phyloP scores from a whole-genome alignment of 2,113 vertebrate genomes.

The Falcunculus frontatus region DNA sequence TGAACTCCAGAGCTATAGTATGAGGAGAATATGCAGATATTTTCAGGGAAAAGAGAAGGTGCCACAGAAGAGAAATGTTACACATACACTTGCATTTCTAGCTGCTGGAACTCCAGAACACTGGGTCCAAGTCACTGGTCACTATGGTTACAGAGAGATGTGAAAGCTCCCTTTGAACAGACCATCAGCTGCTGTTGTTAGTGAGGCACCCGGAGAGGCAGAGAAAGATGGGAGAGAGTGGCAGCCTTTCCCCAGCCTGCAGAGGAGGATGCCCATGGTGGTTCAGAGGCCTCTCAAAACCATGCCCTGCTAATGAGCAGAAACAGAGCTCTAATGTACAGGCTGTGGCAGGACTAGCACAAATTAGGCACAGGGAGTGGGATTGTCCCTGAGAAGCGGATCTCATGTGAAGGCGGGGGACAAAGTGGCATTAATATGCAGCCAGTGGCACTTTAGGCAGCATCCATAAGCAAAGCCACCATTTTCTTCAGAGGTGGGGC shows the following conservation, averaged over 20 bases:
- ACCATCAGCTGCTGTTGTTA: neutral
- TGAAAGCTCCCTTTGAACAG: neutral
- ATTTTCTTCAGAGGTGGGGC: neutral
- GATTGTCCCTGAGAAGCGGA: neutral
- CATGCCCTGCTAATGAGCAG: neutral
- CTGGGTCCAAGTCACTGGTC: neutral
- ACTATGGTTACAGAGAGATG: neutral
- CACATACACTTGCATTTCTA: neutral
- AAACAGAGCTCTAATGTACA: neutral
- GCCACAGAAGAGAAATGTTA: neutral
- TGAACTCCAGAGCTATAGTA: neutral
- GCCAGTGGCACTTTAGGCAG: neutral
- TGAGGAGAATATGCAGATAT: neutral
- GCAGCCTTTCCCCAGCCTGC: neutral
- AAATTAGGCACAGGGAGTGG: accelerated
- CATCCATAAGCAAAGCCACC: neutral
- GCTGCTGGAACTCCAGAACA: neutral
- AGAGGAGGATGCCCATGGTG: neutral
- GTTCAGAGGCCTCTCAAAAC: neutral
- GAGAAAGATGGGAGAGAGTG: neutral
- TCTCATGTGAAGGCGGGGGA: neutral
- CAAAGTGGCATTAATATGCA: neutral
- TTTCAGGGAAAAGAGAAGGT: neutral
- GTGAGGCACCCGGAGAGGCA: neutral
- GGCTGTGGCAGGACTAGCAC: neutral